Evolutionary conservation across 2,113 vertebrate species (phyloP).

Genomic region (Gymnocephalus cernua): DNA sequence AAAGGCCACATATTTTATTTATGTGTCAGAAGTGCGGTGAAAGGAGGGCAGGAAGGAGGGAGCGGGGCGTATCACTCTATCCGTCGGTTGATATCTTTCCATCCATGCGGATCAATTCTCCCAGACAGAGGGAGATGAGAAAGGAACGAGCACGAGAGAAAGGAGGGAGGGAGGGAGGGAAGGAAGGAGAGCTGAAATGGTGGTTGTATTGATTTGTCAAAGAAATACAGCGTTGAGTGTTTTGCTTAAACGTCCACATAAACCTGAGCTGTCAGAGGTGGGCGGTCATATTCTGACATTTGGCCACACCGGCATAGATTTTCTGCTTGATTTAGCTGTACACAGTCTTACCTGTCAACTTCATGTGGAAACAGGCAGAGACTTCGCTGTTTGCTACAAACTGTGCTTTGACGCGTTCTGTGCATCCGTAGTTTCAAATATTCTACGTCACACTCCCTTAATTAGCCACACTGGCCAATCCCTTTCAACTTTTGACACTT

Average conservation of each 20-base stretch:
- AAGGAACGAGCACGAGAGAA: constrained; percentile 8
- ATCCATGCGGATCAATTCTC: constrained; percentile 83
- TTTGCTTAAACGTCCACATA: constrained; percentile 83
- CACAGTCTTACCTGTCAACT: background rate
- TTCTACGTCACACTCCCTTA: background rate
- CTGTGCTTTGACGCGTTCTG: background rate
- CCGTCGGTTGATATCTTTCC: constrained; percentile 77
- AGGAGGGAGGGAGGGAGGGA: constrained; percentile 43
- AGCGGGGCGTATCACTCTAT: constrained; percentile 76
- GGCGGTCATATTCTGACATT: constrained; percentile 64
- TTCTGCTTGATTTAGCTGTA: constrained; percentile 47
- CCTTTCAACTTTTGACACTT: background rate
- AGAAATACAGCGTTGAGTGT: constrained; percentile 81
- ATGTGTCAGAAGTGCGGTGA: constrained; percentile 82
- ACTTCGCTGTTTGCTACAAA: background rate
- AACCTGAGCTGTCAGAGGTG: constrained; percentile 82
- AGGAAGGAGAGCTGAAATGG: constrained; percentile 74
- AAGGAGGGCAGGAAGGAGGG: constrained; percentile 65
- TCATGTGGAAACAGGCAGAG: background rate
- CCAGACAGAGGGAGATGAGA: constrained; percentile 78
- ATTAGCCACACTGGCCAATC: background rate
- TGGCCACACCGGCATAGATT: constrained; percentile 64
- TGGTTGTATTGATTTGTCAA: constrained; percentile 83
- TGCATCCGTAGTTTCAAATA: background rate
- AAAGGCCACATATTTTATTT: constrained; percentile 85